A percentile compares a stretch with the other conserved stretches of the same genome.
These are phyloP conservation scores for Myzus persicae DNA, from an alignment of 1,140 invertebrate species.

Conservation along the genomic window DNA sequence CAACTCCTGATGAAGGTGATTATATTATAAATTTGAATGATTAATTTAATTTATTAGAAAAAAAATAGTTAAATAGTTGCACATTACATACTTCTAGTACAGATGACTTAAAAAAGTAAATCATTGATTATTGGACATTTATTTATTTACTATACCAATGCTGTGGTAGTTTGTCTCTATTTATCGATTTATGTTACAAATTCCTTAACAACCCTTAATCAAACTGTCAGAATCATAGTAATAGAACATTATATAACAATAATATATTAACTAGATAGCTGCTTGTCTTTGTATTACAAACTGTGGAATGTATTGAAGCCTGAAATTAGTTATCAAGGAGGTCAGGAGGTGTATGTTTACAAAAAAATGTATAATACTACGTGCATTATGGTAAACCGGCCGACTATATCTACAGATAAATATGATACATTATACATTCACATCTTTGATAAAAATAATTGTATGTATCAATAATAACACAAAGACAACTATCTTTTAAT, in stretches of 20 bases:
- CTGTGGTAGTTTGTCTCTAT: neutral
- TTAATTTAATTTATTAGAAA: neutral
- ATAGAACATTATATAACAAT: neutral
- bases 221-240: too few relatives aligned
- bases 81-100: neutral
- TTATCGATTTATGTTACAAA: neutral
- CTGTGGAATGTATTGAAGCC: neutral
- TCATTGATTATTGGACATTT: neutral
- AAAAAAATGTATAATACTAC: neutral
- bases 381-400: neutral
- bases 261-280: neutral
- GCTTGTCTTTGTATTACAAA: neutral
- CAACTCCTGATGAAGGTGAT: constrained; percentile 58
- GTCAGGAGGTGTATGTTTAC: neutral
- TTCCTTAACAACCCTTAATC: neutral
- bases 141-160: neutral
- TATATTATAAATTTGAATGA: neutral
- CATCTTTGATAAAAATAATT: neutral
- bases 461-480: neutral
- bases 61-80: neutral
- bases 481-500: neutral
- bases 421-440: neutral
- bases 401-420: neutral
- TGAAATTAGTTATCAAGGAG: neutral
- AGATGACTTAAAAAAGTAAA: neutral